Percentiles rank a stretch among this genome's conserved stretches.
Evolutionary conservation across 2,113 vertebrate genomes (phyloP).

Genomic region (Craseonycteris thonglongyai): DNA sequence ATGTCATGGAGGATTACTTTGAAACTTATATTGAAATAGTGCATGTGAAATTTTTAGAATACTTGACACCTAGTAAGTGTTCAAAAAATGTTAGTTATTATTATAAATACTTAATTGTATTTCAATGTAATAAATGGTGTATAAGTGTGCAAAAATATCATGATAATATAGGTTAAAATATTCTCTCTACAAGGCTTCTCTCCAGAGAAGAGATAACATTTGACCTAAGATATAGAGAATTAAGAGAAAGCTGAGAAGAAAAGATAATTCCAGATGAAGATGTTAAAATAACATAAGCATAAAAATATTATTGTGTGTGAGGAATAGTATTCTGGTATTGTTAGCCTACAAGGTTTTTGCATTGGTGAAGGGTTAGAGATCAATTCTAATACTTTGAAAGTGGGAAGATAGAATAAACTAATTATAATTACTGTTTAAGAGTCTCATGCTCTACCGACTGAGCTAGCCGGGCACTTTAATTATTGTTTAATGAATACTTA

Average conservation of each 20-base stretch:
- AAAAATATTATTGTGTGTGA: neutral
- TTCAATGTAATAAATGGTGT: neutral
- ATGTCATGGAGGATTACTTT: neutral
- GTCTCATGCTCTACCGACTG: constrained; percentile 81
- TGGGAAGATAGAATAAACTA: neutral
- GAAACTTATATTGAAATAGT: neutral
- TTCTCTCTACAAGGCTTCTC: neutral
- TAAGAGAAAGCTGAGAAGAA: neutral
- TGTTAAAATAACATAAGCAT: neutral
- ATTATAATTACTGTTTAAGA: constrained; percentile 61
- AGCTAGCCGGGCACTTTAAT: constrained; percentile 76
- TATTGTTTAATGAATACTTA: neutral
- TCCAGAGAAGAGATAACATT: neutral
- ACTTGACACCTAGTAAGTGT: neutral
- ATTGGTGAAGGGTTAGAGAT: neutral
- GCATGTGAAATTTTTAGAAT: neutral
- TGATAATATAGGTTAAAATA: neutral
- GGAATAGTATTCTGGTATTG: neutral
- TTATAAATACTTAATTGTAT: neutral
- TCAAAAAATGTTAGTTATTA: neutral
- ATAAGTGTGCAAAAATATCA: neutral
- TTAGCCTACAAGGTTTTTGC: neutral
- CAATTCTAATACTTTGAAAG: neutral
- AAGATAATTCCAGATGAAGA: neutral
- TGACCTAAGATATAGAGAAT: neutral